These are phyloP conservation scores for Oreocharis arfaki DNA, from an alignment of 2,113 vertebrate species.

Conservation along the genomic window DNA sequence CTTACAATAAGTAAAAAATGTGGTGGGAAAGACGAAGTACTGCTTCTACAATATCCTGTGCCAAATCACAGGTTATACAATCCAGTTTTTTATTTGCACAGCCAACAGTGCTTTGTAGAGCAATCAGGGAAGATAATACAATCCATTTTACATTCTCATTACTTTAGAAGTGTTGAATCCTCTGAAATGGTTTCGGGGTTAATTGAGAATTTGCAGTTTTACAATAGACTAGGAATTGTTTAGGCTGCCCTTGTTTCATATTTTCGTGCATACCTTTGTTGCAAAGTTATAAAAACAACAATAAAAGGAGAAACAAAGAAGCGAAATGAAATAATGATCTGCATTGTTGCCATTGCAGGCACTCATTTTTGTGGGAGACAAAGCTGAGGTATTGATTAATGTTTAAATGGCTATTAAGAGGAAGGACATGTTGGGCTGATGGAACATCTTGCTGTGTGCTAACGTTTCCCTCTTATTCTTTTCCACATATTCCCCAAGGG, in stretches of 20 bases:
- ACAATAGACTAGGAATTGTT: conserved; percentile 34
- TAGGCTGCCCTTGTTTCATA: background rate
- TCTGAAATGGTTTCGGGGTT: conserved; percentile 46
- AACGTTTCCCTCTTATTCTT: background rate
- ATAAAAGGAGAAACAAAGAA: background rate
- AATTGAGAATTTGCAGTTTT: conserved; percentile 36
- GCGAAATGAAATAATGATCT: background rate
- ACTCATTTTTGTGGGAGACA: background rate
- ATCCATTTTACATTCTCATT: conserved; percentile 55
- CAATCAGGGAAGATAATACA: conserved; percentile 44
- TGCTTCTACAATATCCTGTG: conserved; percentile 20
- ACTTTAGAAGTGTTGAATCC: conserved; percentile 47
- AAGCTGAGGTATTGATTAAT: conserved; percentile 43
- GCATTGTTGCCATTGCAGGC: background rate
- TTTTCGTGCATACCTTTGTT: conserved; percentile 6
- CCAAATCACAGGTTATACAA: conserved; percentile 30
- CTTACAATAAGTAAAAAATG: conserved; percentile 26
- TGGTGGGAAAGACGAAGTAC: conserved; percentile 22
- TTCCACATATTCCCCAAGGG: background rate
- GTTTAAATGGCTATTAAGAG: background rate
- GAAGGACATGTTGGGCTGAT: background rate
- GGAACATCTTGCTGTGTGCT: background rate
- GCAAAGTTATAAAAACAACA: conserved; percentile 8
- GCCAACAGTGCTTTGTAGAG: conserved; percentile 27
- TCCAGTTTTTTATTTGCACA: conserved; percentile 32